Conservation (phyloP, 2,888 invertebrate genomes). For the Acheta domesticus region DNA sequence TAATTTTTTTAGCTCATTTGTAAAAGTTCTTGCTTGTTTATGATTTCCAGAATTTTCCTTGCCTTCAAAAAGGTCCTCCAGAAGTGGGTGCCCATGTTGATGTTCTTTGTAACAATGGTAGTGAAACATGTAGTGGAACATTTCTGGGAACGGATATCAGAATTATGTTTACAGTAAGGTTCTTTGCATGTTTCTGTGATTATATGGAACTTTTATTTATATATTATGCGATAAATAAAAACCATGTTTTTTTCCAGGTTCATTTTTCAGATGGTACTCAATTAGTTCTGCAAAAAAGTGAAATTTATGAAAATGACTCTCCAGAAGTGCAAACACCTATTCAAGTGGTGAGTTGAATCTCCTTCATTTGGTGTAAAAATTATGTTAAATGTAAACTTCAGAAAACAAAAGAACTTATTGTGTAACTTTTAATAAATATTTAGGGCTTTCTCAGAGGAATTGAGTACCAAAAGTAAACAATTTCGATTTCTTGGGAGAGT, state of each 20-base stretch:
- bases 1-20: background rate
- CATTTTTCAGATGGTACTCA: background rate
- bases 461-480: too few species aligned
- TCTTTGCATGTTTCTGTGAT: too few species aligned
- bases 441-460: too few species aligned
- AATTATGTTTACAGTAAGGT: constrained; percentile 48
- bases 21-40: background rate
- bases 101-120: constrained; percentile 57
- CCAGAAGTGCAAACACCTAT: background rate
- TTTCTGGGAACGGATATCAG: constrained; percentile 49
- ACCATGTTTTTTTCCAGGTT: background rate
- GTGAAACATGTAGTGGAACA: constrained; percentile 49
- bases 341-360: too few species aligned
- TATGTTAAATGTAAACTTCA: too few species aligned
- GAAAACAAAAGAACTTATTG: too few species aligned
- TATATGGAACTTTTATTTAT: background rate
- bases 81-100: constrained; percentile 50
- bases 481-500: too few species aligned
- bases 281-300: background rate
- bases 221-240: background rate
- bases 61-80: constrained; percentile 42
- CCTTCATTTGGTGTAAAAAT: too few species aligned
- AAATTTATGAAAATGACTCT: background rate
- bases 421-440: too few species aligned
- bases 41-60: constrained; percentile 28